phyloP scores from a whole-genome alignment of 2,113 vertebrate genomes.

The Leptobrachium leishanense region DNA sequence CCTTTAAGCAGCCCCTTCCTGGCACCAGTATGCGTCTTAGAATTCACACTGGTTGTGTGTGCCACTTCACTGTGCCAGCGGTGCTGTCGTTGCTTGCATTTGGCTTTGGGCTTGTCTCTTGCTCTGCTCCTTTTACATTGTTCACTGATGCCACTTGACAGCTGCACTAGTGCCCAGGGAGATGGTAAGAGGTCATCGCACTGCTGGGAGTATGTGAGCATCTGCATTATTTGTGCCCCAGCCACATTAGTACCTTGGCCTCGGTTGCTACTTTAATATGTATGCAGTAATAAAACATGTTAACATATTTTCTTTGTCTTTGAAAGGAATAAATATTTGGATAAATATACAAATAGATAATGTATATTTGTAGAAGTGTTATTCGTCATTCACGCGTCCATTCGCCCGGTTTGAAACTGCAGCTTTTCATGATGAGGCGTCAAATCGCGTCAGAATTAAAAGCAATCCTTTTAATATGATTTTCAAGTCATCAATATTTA shows the following conservation, averaged over 20 bases:
- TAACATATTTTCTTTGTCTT: too few species aligned
- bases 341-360: too few species aligned
- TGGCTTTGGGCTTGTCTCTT: conserved; percentile 28
- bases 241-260: conserved; percentile 7
- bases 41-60: conserved; percentile 4
- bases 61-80: conserved; percentile 29
- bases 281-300: background rate
- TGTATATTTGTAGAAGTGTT: too few species aligned
- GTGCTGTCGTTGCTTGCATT: conserved; percentile 23
- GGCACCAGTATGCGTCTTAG: conserved; percentile 10
- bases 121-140: conserved; percentile 15
- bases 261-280: background rate
- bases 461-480: too few species aligned
- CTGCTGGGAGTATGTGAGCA: conserved; percentile 24
- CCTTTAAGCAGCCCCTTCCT: conserved; percentile 1
- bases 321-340: too few species aligned
- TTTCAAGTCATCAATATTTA: too few species aligned
- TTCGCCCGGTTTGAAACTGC: too few species aligned
- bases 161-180: conserved; percentile 33
- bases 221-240: conserved; percentile 33
- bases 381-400: too few species aligned
- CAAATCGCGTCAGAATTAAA: too few species aligned
- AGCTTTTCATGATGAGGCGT: too few species aligned
- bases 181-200: conserved; percentile 34
- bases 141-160: conserved; percentile 40